Conservation (phyloP, 2,888 invertebrate genomes). For the Dicycla oo region DNA sequence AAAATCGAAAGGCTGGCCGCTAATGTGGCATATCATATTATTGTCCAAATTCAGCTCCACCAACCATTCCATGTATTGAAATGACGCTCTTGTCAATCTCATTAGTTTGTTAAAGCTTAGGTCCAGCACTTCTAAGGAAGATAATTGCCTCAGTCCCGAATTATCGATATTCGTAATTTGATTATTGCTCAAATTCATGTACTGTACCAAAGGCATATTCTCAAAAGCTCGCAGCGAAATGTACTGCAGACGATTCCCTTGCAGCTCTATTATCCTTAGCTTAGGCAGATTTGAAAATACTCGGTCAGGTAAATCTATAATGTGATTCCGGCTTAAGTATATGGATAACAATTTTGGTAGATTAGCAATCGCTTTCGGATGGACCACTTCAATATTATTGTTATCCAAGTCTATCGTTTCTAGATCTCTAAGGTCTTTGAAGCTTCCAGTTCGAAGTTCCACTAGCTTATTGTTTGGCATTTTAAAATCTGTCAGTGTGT, state of each 20-base stretch:
- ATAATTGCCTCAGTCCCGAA: constrained; percentile 93
- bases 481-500: constrained; percentile 92
- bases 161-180: constrained; percentile 93
- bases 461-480: constrained; percentile 94
- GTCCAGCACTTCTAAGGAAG: constrained; percentile 96
- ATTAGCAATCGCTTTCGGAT: constrained; percentile 93
- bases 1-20: constrained; percentile 94
- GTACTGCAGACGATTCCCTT: constrained; percentile 94
- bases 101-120: constrained; percentile 94
- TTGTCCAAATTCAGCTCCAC: constrained; percentile 96
- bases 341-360: constrained; percentile 93
- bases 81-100: constrained; percentile 92
- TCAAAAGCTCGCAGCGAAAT: constrained; percentile 94
- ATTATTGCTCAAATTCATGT: constrained; percentile 96
- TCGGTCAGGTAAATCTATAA: constrained; percentile 93
- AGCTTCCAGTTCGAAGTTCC: constrained; percentile 93
- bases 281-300: constrained; percentile 94
- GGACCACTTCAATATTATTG: constrained; percentile 94
- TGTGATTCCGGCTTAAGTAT: constrained; percentile 93
- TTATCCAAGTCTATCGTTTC: constrained; percentile 94
- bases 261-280: constrained; percentile 93
- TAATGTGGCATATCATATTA: constrained; percentile 95
- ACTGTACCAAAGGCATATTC: constrained; percentile 94
- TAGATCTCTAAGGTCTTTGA: constrained; percentile 93
- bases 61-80: constrained; percentile 95